A percentile compares a stretch with the other conserved stretches of the same genome.
Conservation (phyloP, 2,113 vertebrate genomes). For the Rhagologus leucostigma region DNA sequence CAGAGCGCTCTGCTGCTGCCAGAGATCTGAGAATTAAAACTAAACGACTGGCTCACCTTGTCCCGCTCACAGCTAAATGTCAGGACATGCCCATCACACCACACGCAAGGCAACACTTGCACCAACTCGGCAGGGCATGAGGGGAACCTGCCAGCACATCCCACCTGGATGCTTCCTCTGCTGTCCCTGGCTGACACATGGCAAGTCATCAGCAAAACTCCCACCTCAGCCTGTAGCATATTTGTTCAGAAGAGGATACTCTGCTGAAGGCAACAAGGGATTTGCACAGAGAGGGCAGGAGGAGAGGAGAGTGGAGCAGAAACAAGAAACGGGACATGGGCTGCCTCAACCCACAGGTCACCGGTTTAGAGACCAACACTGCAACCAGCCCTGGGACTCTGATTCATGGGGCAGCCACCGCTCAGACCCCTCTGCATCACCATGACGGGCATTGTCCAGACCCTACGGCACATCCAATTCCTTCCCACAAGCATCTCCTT, state of each 20-base stretch:
- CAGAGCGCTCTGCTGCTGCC: not conserved
- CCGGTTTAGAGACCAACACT: not conserved
- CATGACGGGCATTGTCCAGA: fast-evolving
- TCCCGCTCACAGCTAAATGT: not conserved
- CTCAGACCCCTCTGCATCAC: not conserved
- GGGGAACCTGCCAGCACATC: not conserved
- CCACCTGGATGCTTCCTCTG: not conserved
- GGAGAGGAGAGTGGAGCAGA: not conserved
- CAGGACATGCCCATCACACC: not conserved
- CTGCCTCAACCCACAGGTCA: not conserved
- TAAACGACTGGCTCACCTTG: not conserved
- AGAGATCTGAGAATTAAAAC: not conserved
- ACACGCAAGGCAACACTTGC: not conserved
- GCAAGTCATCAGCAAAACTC: not conserved
- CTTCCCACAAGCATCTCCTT: not conserved
- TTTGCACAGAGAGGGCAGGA: fast-evolving
- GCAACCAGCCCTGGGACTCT: not conserved
- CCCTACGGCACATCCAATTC: fast-evolving
- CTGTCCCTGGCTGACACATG: not conserved
- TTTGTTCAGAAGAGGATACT: not conserved
- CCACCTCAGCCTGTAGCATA: not conserved
- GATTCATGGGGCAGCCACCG: fast-evolving
- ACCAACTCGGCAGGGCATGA: not conserved
- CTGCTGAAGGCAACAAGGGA: not conserved
- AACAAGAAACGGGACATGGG: fast-evolving